Evolutionary conservation across 2,888 invertebrate species (phyloP).

Genomic region (Psylliodes chrysocephalus): DNA sequence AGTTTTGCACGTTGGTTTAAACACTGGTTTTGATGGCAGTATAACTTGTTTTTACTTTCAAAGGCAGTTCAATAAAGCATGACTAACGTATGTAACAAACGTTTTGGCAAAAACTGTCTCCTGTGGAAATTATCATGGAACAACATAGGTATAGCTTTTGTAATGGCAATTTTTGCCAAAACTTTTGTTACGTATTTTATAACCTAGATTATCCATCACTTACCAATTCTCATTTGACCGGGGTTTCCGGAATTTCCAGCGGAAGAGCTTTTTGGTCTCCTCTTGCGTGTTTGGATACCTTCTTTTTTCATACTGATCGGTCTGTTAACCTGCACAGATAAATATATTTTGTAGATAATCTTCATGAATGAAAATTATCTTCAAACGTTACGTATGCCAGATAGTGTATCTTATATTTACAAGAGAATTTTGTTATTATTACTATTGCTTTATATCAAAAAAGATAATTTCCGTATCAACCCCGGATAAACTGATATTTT

Average conservation of each 20-base stretch:
- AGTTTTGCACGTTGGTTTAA: no score
- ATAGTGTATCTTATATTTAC: slow-evolving; percentile 58
- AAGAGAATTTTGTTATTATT: slow-evolving; percentile 55
- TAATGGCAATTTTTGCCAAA: no score
- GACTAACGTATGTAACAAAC: no score
- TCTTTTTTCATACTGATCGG: slow-evolving; percentile 99
- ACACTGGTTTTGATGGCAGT: no score
- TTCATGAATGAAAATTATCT: slow-evolving; percentile 48
- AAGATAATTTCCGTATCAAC: slow-evolving; percentile 52
- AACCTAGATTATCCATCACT: no score
- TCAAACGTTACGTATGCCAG: slow-evolving; percentile 42
- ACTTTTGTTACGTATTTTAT: no score
- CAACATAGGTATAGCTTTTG: no score
- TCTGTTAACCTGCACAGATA: slow-evolving; percentile 89
- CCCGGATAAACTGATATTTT: slow-evolving; percentile 54
- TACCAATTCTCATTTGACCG: slow-evolving; percentile 44
- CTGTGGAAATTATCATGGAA: no score
- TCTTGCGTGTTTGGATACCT: slow-evolving; percentile 97
- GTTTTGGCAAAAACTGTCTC: no score
- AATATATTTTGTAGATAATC: slow-evolving; percentile 35
- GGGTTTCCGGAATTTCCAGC: slow-evolving; percentile 41
- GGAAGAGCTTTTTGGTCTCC: slow-evolving; percentile 78
- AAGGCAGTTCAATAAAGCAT: no score
- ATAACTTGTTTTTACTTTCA: no score
- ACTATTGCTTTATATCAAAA: slow-evolving; percentile 47